Conservation (phyloP, 2,113 vertebrate species). For the Hyperopisus bebe region DNA sequence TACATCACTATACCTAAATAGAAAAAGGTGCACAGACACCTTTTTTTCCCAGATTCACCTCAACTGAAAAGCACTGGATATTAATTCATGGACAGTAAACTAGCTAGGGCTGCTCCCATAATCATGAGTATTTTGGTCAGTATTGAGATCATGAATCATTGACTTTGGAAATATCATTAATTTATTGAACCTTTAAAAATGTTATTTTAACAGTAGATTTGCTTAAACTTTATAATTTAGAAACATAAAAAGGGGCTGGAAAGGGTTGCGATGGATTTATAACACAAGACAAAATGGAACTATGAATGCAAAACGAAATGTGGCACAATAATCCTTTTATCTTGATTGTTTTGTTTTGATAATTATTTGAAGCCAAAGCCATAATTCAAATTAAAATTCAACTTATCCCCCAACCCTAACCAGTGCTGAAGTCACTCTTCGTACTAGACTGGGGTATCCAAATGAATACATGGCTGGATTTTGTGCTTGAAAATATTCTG, state of each 20-base stretch:
- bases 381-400: not conserved
- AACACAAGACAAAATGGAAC: not conserved
- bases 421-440: not conserved
- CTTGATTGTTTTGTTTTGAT: not conserved
- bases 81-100: not conserved
- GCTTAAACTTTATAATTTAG: not conserved
- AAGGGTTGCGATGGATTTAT: not conserved
- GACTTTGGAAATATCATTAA: not conserved
- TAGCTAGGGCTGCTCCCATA: not conserved
- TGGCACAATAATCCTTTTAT: not conserved
- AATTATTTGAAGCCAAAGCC: not conserved
- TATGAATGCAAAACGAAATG: not conserved
- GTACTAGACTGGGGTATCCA: not conserved
- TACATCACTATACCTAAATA: not conserved
- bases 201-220: not conserved
- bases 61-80: not conserved
- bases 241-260: not conserved
- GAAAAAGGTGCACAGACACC: not conserved
- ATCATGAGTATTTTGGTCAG: not conserved
- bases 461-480: not conserved
- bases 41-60: not conserved
- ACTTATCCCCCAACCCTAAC: not conserved
- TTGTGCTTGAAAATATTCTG: not conserved
- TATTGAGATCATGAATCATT: not conserved
- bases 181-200: not conserved